Evolutionary conservation across 2,888 invertebrate genomes (phyloP).

Genomic region (Caenorhabditis sp.): DNA sequence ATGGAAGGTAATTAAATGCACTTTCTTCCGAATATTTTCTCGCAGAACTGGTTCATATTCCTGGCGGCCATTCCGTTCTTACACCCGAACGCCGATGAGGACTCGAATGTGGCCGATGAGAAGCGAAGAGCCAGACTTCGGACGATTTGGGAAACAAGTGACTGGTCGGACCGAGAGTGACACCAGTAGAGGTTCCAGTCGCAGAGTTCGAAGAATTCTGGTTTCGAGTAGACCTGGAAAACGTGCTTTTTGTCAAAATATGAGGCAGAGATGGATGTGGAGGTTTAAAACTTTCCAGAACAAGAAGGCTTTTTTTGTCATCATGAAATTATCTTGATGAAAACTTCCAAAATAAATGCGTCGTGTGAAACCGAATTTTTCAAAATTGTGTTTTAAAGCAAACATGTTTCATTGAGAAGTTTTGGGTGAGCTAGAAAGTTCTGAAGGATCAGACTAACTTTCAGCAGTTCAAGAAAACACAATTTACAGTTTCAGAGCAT

Average conservation of each 20-base stretch:
- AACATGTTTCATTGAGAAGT: too few species aligned
- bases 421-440: too few species aligned
- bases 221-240: constrained; percentile 69
- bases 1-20: constrained; percentile 59
- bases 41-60: constrained; percentile 69
- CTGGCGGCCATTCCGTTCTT: constrained; percentile 66
- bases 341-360: not conserved
- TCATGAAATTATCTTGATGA: too few species aligned
- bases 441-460: too few species aligned
- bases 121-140: constrained; percentile 65
- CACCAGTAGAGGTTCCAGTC: constrained; percentile 77
- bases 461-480: too few species aligned
- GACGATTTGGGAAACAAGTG: constrained; percentile 60
- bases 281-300: too few species aligned
- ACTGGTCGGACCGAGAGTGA: constrained; percentile 58
- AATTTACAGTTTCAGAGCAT: too few species aligned
- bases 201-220: constrained; percentile 72
- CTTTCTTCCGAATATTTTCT: constrained; percentile 67
- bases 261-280: too few species aligned
- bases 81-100: constrained; percentile 67
- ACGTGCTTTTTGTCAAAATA: too few species aligned
- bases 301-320: too few species aligned
- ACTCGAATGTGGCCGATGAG: constrained; percentile 62
- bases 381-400: too few species aligned
- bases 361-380: not conserved